phyloP scores from a whole-genome alignment of 2,888 invertebrate genomes.

The Acanthacorydalis orientalis region DNA sequence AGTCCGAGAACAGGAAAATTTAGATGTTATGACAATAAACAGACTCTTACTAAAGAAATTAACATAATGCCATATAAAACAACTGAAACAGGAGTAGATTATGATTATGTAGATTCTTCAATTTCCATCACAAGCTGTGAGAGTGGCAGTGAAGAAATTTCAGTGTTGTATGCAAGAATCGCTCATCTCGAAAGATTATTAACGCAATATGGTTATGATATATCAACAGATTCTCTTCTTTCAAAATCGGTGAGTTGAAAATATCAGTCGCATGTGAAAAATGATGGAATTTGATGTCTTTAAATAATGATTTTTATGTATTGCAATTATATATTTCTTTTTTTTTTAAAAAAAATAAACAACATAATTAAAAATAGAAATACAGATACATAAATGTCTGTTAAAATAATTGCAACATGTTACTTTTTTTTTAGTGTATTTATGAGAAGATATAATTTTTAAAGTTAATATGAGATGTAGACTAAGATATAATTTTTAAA shows the following conservation, averaged over 20 bases:
- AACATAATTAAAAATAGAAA: too few species aligned
- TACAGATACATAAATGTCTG: too few species aligned
- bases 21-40: slow-evolving; percentile 23
- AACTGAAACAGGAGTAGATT: slow-evolving; percentile 26
- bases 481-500: too few species aligned
- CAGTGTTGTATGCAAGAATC: slow-evolving; percentile 21
- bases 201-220: slow-evolving; percentile 16
- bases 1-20: slow-evolving; percentile 42
- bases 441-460: too few species aligned
- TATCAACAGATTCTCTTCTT: neutral
- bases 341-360: too few species aligned
- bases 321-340: too few species aligned
- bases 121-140: slow-evolving; percentile 17
- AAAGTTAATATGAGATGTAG: too few species aligned
- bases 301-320: too few species aligned
- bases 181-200: slow-evolving; percentile 24
- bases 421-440: too few species aligned
- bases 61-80: slow-evolving; percentile 23
- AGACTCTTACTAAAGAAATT: slow-evolving; percentile 22
- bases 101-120: slow-evolving; percentile 22
- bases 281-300: too few species aligned
- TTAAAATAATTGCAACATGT: too few species aligned
- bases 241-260: slow-evolving; percentile 1
- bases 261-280: neutral
- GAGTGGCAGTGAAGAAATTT: slow-evolving; percentile 13